Evolutionary conservation across 2,888 invertebrate genomes (phyloP).

Genomic region (Gibbula magus): DNA sequence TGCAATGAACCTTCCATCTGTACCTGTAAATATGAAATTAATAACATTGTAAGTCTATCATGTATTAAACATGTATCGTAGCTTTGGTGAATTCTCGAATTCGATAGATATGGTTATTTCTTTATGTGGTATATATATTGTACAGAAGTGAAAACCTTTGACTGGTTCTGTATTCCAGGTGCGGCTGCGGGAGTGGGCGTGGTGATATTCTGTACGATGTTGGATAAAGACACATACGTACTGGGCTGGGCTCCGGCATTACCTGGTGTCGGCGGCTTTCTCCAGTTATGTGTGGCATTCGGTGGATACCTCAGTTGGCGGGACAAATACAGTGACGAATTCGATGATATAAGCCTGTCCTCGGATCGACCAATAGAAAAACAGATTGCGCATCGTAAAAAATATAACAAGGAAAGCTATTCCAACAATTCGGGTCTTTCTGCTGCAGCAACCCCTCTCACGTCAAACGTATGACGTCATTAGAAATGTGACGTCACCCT

Average conservation of each 20-base stretch:
- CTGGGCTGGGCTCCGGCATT: constrained; percentile 46
- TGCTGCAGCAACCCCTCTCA: background rate
- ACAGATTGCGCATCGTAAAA: background rate
- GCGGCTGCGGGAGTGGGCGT: constrained; percentile 43
- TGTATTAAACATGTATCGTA: too few species aligned
- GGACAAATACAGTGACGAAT: constrained; percentile 37
- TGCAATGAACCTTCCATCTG: too few species aligned
- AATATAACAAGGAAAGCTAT: background rate
- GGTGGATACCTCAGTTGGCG: constrained; percentile 50
- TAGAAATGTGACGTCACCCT: background rate
- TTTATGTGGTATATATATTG: too few species aligned
- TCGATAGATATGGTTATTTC: too few species aligned
- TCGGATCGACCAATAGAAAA: background rate
- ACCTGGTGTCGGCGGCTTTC: constrained; percentile 40
- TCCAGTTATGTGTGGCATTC: constrained; percentile 41
- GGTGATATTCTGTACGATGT: constrained; percentile 44
- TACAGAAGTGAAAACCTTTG: too few species aligned
- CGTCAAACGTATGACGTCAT: constrained; percentile 5
- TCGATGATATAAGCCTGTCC: constrained; percentile 34
- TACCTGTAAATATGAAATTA: too few species aligned
- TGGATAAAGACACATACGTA: constrained; percentile 39
- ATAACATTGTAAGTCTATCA: too few species aligned
- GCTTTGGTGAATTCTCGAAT: too few species aligned
- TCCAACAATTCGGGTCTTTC: background rate
- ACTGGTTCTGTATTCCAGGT: constrained; percentile 30